Evolutionary conservation across 2,113 vertebrate genomes (phyloP).

Genomic region (Brachirus orientalis): DNA sequence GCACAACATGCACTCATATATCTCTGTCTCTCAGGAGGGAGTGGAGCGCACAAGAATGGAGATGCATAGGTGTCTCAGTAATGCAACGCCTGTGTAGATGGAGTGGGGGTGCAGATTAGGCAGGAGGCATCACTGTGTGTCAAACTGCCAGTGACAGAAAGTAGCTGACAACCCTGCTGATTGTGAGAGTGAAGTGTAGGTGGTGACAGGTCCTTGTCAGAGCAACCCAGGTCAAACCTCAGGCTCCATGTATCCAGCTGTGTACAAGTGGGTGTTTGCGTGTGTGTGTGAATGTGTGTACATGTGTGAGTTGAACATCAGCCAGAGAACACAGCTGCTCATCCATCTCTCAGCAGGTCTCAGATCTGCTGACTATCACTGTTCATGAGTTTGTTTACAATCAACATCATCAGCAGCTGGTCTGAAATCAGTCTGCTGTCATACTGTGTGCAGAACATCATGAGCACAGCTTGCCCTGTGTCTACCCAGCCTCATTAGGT

Average conservation of each 20-base stretch:
- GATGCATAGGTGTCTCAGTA: constrained; percentile 38
- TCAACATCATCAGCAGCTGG: constrained; percentile 56
- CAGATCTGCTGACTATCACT: constrained; percentile 57
- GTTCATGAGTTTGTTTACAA: constrained; percentile 65
- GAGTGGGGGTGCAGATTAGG: constrained; percentile 46
- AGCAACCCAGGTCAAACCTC: constrained; percentile 44
- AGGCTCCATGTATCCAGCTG: constrained; percentile 34
- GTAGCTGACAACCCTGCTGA: constrained; percentile 56
- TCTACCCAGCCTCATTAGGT: constrained; percentile 62
- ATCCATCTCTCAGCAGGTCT: constrained; percentile 57
- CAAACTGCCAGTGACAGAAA: constrained; percentile 47
- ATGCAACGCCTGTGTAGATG: constrained; percentile 20
- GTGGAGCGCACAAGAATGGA: constrained; percentile 21
- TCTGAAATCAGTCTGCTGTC: constrained; percentile 56
- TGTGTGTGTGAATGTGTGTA: background rate
- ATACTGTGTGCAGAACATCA: constrained; percentile 31
- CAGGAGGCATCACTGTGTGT: constrained; percentile 32
- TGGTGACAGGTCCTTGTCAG: constrained; percentile 56
- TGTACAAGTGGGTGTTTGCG: background rate
- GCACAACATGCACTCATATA: background rate
- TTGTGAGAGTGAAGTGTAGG: constrained; percentile 51
- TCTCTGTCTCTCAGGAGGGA: constrained; percentile 21
- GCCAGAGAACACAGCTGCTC: constrained; percentile 44
- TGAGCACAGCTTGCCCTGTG: constrained; percentile 63
- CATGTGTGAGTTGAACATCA: background rate